Evolutionary conservation across 1,140 invertebrate genomes (phyloP), one percentile per base, ranked within the genome.

Genomic region (Triops cancriformis): DNA sequence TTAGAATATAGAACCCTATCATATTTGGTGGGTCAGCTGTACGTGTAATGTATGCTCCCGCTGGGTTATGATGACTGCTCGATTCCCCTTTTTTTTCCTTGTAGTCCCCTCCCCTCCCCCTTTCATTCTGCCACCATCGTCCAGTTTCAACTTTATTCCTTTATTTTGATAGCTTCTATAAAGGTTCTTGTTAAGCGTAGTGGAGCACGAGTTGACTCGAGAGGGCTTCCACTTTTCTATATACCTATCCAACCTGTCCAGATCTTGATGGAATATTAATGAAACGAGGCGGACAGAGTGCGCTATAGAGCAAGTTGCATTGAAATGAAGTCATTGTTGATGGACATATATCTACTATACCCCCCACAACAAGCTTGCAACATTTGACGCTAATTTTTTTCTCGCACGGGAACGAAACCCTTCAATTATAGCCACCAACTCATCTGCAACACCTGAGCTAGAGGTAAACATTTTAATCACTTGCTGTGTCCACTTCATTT

Each of bases 151-250:
- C 31, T 37, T 26, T 45, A 64, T 76, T 76, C 41, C 26, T 31
- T 26, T 26, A 74, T 74, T 28, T 31, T 42, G 42, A 45, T 23
- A 42, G 45, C 43, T 76, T 45, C 23, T 76, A 64, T 18, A 64
- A 64, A 74, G 26, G 74, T 75, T 76, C 75, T 76, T 43, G 42
- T 76, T 76, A 76, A 51, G 18, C 23, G 42, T 76, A 43, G 26
- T 23, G 6, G 23, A 64, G 51, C 26, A 31, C 73, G 5, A 23
- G 73, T 28, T 41, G 14, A 31, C 73, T 28, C 11, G 2, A 74
- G 73, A 74, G 27, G 73, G 14, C 31, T 41, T 41, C 42, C 74
- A 42, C 74, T 75, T 43, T 26, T 26, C 74, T 75, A 26, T 64
- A 64, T 64, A 64, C 51, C 51, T 64, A 64, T 64, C 51, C 51